Percentiles rank a stretch among this genome's conserved stretches.
phyloP scores from a whole-genome alignment of 1,140 invertebrate genomes.

The Aethina tumida region DNA sequence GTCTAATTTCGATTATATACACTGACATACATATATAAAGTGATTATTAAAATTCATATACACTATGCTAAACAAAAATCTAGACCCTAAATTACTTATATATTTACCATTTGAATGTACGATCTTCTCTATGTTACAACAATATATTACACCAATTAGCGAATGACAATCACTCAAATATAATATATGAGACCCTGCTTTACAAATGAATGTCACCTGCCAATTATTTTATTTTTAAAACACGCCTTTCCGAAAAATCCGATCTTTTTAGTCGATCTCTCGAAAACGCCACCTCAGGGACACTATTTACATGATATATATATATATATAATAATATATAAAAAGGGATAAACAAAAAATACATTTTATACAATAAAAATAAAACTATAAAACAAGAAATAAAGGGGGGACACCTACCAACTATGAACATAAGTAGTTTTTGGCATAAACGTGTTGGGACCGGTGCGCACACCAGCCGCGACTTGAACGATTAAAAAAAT shows the following conservation, averaged over 20 bases:
- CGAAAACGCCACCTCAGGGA: not conserved
- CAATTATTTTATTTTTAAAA: slow-evolving; percentile 18
- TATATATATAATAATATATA: slow-evolving; percentile 3
- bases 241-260: slow-evolving; percentile 4
- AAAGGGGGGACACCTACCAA: slow-evolving; percentile 9
- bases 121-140: slow-evolving; percentile 23
- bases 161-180: slow-evolving; percentile 29
- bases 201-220: slow-evolving; percentile 32
- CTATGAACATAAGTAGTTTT: slow-evolving; percentile 18
- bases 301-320: not conserved
- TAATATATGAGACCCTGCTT: slow-evolving; percentile 36
- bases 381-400: slow-evolving; percentile 13
- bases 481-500: too few relatives aligned
- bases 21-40: slow-evolving; percentile 26
- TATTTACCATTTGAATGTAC: slow-evolving; percentile 19
- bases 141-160: slow-evolving; percentile 20
- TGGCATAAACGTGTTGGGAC: slow-evolving; percentile 20
- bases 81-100: slow-evolving; percentile 17
- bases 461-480: too few relatives aligned
- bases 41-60: slow-evolving; percentile 27
- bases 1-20: slow-evolving; percentile 30
- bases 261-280: too few relatives aligned
- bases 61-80: slow-evolving; percentile 25
- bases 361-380: slow-evolving; percentile 17
- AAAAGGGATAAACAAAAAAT: slow-evolving; percentile 2